Evolutionary conservation across 1,140 invertebrate species (phyloP).

Genomic region (Papilio glaucus): DNA sequence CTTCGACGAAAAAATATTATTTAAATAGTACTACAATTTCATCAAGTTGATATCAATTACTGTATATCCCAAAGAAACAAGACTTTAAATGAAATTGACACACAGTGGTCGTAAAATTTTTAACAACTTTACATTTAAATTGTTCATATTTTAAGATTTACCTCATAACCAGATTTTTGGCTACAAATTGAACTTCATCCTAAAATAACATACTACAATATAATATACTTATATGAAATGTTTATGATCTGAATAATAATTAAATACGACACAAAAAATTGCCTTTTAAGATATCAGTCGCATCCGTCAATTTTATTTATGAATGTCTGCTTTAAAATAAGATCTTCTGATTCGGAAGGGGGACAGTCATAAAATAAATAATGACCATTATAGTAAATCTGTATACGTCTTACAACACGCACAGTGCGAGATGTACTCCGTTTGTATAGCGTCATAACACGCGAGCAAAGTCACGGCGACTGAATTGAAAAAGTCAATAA

Average conservation of each 20-base stretch:
- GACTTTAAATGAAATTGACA: no score
- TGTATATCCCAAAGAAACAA: no score
- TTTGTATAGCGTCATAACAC: constrained; percentile 22
- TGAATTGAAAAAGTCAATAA: constrained; percentile 55
- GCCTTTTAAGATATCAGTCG: neutral
- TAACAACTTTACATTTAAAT: no score
- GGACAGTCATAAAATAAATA: constrained; percentile 19
- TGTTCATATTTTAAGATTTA: no score
- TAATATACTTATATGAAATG: no score
- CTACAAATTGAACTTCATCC: neutral
- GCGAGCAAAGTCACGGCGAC: constrained; percentile 5
- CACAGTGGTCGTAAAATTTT: no score
- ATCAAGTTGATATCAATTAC: no score
- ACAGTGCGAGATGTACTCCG: constrained; percentile 42
- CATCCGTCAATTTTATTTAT: neutral
- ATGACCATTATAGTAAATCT: constrained; percentile 7
- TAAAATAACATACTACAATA: no score
- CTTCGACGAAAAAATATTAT: neutral
- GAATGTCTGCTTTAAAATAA: constrained; percentile 7
- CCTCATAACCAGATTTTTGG: no score
- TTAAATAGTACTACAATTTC: no score
- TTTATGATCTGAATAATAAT: no score
- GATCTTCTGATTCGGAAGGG: neutral
- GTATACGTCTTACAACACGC: constrained; percentile 27
- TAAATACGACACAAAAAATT: no score